phyloP scores from a whole-genome alignment of 2,797 vertebrate species.

The Nasua narica region DNA sequence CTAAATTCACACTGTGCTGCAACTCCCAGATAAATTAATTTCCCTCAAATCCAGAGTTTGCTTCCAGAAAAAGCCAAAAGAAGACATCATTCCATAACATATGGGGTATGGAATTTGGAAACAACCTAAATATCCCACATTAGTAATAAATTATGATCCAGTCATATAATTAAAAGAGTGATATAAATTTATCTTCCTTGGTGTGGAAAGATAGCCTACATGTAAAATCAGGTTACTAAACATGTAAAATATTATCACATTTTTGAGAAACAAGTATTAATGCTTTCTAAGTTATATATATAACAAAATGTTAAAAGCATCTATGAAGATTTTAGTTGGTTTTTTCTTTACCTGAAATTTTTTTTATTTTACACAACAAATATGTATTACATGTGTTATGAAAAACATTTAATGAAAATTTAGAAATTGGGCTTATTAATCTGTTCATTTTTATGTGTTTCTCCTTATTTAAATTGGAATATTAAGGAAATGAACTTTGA shows the following conservation, averaged over 20 bases:
- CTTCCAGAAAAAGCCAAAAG: not conserved
- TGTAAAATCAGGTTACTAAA: not conserved
- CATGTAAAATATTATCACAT: not conserved
- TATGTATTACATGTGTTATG: not conserved
- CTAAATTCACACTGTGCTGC: not conserved
- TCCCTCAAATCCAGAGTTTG: not conserved
- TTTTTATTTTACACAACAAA: not conserved
- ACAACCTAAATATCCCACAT: not conserved
- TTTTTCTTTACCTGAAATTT: not conserved
- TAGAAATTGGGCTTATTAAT: not conserved
- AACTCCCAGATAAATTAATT: not conserved
- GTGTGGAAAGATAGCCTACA: not conserved
- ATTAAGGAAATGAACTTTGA: slow-evolving; percentile 7
- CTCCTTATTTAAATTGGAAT: not conserved
- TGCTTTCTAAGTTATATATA: not conserved
- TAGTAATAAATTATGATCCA: not conserved
- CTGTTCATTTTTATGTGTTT: not conserved
- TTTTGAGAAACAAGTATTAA: not conserved
- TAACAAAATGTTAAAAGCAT: not conserved
- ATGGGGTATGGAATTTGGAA: not conserved
- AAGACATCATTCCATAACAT: not conserved
- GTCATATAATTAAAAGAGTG: not conserved
- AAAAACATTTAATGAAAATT: not conserved
- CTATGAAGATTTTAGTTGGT: not conserved
- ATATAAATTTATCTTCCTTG: not conserved